Conservation (phyloP, 2,113 vertebrate genomes). For the Pteruthius melanotis region DNA sequence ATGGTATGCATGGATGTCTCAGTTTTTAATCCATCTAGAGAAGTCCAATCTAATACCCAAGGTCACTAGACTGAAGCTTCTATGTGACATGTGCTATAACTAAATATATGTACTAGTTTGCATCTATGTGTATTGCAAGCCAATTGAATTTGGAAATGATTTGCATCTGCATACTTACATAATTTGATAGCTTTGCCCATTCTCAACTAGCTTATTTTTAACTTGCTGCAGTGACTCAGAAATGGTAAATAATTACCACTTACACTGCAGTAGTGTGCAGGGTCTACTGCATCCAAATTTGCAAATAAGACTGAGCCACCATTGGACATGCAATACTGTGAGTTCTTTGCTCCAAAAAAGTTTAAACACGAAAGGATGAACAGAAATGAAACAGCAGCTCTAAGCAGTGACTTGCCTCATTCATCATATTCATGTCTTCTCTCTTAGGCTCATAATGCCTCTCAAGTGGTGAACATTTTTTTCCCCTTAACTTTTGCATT, state of each 20-base stretch:
- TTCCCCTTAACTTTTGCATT: neutral
- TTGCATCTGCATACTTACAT: conserved; percentile 20
- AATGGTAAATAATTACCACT: conserved; percentile 9
- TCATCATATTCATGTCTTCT: neutral
- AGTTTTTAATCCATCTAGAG: neutral
- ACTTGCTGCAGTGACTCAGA: neutral
- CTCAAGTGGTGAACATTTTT: neutral
- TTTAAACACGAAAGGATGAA: neutral
- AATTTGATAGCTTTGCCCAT: conserved; percentile 27
- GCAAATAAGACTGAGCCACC: neutral
- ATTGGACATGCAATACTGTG: neutral
- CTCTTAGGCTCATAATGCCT: neutral
- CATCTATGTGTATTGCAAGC: neutral
- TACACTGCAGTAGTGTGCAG: neutral
- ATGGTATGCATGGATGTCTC: neutral
- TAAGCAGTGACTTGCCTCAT: neutral
- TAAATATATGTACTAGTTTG: conserved; percentile 29
- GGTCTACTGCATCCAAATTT: neutral
- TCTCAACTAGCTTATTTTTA: conserved; percentile 19
- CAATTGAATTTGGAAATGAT: conserved; percentile 36
- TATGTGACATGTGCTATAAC: neutral
- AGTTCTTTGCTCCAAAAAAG: neutral
- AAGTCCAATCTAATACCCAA: neutral
- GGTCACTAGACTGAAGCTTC: conserved; percentile 1
- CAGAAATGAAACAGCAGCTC: neutral